Conservation (phyloP, 2,888 invertebrate species). For the Notodonta dromedarius region DNA sequence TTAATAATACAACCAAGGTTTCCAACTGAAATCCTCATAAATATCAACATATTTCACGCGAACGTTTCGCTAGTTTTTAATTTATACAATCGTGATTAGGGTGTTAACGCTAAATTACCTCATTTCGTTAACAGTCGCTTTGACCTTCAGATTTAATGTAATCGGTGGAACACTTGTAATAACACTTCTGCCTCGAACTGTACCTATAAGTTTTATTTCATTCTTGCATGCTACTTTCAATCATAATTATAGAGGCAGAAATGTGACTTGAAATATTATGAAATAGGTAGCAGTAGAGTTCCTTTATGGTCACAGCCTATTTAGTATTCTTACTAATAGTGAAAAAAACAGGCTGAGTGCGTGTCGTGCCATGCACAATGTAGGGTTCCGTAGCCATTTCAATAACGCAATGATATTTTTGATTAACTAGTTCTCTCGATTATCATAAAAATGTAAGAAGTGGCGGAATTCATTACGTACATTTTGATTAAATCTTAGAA, state of each 20-base stretch:
- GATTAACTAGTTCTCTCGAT: no score
- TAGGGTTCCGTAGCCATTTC: no score
- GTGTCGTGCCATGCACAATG: no score
- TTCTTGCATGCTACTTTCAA: not conserved
- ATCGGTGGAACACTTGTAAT: not conserved
- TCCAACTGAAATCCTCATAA: not conserved
- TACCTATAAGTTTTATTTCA: not conserved
- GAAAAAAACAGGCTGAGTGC: no score
- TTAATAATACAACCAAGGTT: not conserved
- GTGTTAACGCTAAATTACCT: constrained; percentile 3
- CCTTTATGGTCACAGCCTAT: no score
- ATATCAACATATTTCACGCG: constrained; percentile 8
- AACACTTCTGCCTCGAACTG: not conserved
- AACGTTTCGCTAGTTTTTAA: constrained; percentile 6
- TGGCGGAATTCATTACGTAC: no score
- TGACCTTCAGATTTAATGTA: not conserved
- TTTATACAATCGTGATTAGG: constrained; percentile 5
- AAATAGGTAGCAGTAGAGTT: no score
- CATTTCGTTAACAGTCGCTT: not conserved
- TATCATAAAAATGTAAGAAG: no score
- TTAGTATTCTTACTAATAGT: no score
- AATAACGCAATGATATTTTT: no score
- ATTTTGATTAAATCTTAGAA: no score
- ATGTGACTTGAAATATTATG: not conserved
- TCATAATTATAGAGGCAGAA: not conserved